phyloP scores from a whole-genome alignment of 1,140 invertebrate species.

The Ostrea edulis region DNA sequence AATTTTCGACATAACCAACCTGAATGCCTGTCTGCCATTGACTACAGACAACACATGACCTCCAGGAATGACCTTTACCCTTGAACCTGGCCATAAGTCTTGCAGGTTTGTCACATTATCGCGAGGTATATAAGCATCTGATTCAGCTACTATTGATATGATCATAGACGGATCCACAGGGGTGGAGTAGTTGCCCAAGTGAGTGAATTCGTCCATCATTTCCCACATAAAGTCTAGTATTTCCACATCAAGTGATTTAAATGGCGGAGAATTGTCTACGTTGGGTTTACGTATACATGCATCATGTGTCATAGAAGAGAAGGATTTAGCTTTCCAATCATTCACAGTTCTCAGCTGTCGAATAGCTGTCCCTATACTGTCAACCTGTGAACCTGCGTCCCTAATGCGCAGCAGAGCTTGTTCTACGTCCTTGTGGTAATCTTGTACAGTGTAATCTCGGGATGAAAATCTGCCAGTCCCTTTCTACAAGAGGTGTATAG shows the following conservation, averaged over 20 bases:
- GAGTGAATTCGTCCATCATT: conserved; percentile 99
- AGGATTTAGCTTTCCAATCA: conserved; percentile 28
- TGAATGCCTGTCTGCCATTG: conserved; percentile 91
- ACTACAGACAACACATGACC: conserved; percentile 96
- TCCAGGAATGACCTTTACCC: conserved; percentile 90
- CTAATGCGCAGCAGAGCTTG: background rate
- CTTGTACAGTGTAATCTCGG: background rate
- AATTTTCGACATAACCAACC: conserved; percentile 82
- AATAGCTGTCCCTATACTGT: conserved; percentile 15
- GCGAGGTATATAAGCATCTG: conserved; percentile 95
- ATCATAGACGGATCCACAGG: conserved; percentile 86
- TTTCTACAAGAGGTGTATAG: background rate
- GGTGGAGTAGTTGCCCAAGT: conserved; percentile 93
- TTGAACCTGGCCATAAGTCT: conserved; percentile 94
- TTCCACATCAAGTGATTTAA: conserved; percentile 51
- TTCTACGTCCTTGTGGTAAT: conserved; percentile 6
- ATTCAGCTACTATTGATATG: conserved; percentile 78
- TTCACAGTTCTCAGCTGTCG: background rate
- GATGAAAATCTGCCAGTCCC: conserved; percentile 7
- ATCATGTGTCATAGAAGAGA: background rate
- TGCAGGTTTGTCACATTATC: conserved; percentile 89
- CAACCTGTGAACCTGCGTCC: background rate
- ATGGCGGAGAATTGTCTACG: background rate
- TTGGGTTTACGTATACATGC: background rate
- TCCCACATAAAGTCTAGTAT: conserved; percentile 95